Base-by-base conservation (phyloP, 2,888 invertebrate genomes). In the Isoperla grammatica region DNA sequence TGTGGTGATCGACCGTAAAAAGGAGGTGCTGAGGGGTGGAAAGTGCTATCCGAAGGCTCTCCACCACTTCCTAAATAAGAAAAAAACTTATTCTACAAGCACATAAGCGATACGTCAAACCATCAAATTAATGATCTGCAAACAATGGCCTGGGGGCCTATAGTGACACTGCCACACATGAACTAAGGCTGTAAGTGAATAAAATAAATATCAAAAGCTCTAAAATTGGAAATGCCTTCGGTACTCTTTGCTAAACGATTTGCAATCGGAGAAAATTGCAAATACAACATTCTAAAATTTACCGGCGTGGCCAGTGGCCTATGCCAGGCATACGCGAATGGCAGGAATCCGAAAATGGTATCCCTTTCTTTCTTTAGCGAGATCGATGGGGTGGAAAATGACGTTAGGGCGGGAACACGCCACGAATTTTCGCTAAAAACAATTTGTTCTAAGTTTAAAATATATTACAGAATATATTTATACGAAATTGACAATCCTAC, bases 311-410 rank as follows among this genome's bases (percentile, higher is more conserved):
- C 53, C 46, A 29, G 19, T 45, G 45, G 45, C 45, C 45, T 45
- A 29, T 8, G 29, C 29, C 45, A 35, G 19, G 40, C 40, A 57
- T 39, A 19, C 17, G 48, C 35, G 20, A 50, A 46, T 22, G 55
- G 29, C 29, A 29, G 29, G 57, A 29, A 53, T 61, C 54, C 46
- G 48, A 54, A 50, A 61, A 61, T 61, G 61, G 61, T 57, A 60
- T 60, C 60, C 60, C 50, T 58, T 61, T 57, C 54, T 61, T 61
- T 23, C 55, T 56, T 40, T 46, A 43, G 35, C 57, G 42, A 61
- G 58, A 61, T 61, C 61, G 61, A 61, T 61, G 61, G 57, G 60
- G 45, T 19, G 45, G 4, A 45, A 17, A 45, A 17, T 45, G 19
- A 13, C 19, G 19, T 9, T 11, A 45, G 45, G 19, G 12, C n/a